Conservation (phyloP, 2,888 invertebrate species). For the Heteromurus nitidus region DNA sequence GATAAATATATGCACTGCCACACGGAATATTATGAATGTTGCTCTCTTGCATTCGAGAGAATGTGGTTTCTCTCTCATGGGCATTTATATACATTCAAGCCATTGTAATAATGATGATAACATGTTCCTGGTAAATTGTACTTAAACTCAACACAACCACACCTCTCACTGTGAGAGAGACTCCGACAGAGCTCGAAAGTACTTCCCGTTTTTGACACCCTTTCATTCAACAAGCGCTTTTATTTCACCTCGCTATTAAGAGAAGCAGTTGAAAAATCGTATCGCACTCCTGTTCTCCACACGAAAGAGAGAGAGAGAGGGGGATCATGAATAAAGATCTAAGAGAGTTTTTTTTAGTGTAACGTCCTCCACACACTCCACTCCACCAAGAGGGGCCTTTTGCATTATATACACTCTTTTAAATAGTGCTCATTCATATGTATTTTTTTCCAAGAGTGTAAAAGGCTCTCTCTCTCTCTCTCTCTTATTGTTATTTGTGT, state of each 20-base stretch:
- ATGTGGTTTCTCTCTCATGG: too few species aligned
- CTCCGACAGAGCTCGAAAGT: conserved; percentile 47
- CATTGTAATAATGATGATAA: conserved; percentile 50
- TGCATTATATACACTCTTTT: background rate
- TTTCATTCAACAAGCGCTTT: conserved; percentile 62
- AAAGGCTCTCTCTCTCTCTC: too few species aligned
- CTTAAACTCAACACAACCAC: conserved; percentile 60
- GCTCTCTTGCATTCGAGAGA: too few species aligned
- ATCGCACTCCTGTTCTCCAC: too few species aligned
- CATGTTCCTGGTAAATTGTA: conserved; percentile 53
- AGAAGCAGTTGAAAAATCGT: background rate
- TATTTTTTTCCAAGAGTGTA: conserved; percentile 7
- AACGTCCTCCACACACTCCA: too few species aligned
- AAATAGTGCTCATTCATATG: conserved; percentile 37
- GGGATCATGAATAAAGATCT: too few species aligned
- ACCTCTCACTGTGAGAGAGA: conserved; percentile 31
- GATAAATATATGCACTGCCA: too few species aligned
- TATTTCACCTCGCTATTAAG: conserved; percentile 14
- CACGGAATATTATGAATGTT: too few species aligned
- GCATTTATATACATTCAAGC: conserved; percentile 28
- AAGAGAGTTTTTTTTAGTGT: too few species aligned
- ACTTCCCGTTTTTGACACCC: conserved; percentile 65
- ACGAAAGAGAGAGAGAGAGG: too few species aligned
- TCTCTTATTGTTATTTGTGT: conserved; percentile 18
- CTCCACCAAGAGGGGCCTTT: background rate